These are phyloP conservation scores for Gymnocephalus cernua DNA, from an alignment of 2,113 vertebrate species.

Conservation along the genomic window DNA sequence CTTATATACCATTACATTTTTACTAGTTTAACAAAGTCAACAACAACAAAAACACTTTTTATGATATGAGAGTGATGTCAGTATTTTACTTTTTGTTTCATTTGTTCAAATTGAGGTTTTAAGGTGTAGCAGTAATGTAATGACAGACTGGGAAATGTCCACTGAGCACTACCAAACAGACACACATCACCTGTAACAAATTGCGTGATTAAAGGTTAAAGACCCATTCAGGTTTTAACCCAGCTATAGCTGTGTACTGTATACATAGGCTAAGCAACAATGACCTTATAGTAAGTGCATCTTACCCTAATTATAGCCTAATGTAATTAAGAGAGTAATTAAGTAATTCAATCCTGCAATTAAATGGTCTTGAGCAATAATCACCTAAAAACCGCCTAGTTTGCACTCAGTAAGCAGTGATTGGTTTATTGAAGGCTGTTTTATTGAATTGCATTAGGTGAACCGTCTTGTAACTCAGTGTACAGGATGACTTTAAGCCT, in stretches of 20 bases:
- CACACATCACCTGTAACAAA: not conserved
- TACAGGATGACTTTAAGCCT: not conserved
- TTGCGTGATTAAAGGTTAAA: not conserved
- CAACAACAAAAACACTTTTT: not conserved
- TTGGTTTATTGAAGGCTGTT: slow-evolving; percentile 1
- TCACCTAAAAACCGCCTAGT: not conserved
- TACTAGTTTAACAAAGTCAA: not conserved
- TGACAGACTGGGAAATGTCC: not conserved
- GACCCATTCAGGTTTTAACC: not conserved
- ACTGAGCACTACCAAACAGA: not conserved
- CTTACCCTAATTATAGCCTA: not conserved
- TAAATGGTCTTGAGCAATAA: not conserved
- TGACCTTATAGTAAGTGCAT: not conserved
- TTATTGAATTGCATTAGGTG: not conserved
- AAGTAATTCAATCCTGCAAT: slow-evolving; percentile 4
- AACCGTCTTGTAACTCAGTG: not conserved
- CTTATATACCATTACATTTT: not conserved
- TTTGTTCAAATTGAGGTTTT: not conserved
- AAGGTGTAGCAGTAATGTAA: not conserved
- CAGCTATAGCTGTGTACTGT: not conserved
- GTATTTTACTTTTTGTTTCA: not conserved
- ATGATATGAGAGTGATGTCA: not conserved
- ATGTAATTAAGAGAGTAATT: slow-evolving; percentile 14
- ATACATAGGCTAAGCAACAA: not conserved
- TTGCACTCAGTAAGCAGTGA: not conserved